Base-by-base conservation (phyloP, 2,797 vertebrate genomes). In the Limosa lapponica region DNA sequence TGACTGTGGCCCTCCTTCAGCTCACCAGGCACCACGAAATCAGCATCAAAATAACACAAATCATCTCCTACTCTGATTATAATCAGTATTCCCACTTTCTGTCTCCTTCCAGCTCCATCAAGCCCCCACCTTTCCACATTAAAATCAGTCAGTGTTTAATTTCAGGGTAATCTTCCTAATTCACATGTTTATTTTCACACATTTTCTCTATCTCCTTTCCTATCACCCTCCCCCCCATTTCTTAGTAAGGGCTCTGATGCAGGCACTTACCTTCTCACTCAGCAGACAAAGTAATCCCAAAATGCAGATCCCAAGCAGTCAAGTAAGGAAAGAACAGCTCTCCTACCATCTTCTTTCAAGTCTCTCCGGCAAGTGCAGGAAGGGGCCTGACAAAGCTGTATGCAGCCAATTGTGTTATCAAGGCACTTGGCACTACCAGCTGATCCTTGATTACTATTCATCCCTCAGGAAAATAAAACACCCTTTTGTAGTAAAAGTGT, bases 341-440 rank as follows among this genome's bases (percentile, higher is more conserved):
- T 91, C 86, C 54, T 43, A 82, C 62, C 80, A 80, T 66, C 64
- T 78, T 93, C 89, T 90, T 94, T 94, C 37, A 93, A 92, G 82
- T 91, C 69, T 74, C 67, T 70, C 64, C 2, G 4, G 90, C 71
- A 89, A 94, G 87, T 7, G 71, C 54, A 89, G 93, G 91, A 96
- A 71, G 73, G 86, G 64, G 72, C 87, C 90, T 90, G 95, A 97
- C 95, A 97, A 96, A 97, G 96, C 95, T 95, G 93, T 93, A 94
- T 95, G 95, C 93, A 94, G 96, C 89, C 96, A 94, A 97, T 96
- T 97, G 96, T 97, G 95, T 96, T 96, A 97, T 97, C 95, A 95
- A 86, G 94, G 93, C 96, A 95, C 96, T 97, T 96, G 97, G 97
- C 96, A 97, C 97, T 92, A 89, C 96, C 97, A 97, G 96, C 96